Percentiles rank a stretch among this genome's conserved stretches.
These are phyloP conservation scores for Pelecanoides urinatrix DNA, from an alignment of 2,113 vertebrate genomes.

Conservation along the genomic window DNA sequence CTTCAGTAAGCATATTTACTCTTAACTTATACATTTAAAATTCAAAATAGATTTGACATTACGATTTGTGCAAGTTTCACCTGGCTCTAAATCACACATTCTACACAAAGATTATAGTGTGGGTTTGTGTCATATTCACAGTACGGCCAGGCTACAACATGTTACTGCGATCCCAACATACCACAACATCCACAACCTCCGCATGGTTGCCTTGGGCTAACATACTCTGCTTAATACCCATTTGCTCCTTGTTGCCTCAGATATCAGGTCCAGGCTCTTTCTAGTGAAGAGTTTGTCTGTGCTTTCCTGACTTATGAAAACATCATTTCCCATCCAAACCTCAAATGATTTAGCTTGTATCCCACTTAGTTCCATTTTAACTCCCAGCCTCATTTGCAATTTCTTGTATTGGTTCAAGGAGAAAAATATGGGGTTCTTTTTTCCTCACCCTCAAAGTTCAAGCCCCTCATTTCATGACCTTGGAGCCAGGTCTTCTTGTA, in stretches of 20 bases:
- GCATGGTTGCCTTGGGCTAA: neutral
- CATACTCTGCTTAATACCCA: neutral
- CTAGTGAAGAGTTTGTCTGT: neutral
- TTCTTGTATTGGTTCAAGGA: neutral
- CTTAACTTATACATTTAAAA: neutral
- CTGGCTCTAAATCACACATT: neutral
- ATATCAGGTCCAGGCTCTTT: neutral
- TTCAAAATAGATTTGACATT: neutral
- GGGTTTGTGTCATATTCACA: neutral
- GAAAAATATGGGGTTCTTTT: neutral
- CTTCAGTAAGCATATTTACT: neutral
- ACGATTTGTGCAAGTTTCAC: neutral
- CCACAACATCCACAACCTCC: neutral
- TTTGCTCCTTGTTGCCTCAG: neutral
- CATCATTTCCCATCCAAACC: neutral
- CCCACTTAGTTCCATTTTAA: neutral
- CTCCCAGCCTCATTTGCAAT: neutral
- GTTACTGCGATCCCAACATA: neutral
- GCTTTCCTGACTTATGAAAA: neutral
- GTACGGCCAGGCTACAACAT: neutral
- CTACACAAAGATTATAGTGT: neutral
- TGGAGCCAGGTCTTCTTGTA: neutral
- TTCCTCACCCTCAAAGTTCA: neutral
- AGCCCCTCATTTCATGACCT: neutral
- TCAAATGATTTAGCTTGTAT: neutral